A percentile compares a stretch with the other conserved stretches of the same genome.
Evolutionary conservation across 2,888 invertebrate genomes (phyloP).

Genomic region (Tenthredo notha): DNA sequence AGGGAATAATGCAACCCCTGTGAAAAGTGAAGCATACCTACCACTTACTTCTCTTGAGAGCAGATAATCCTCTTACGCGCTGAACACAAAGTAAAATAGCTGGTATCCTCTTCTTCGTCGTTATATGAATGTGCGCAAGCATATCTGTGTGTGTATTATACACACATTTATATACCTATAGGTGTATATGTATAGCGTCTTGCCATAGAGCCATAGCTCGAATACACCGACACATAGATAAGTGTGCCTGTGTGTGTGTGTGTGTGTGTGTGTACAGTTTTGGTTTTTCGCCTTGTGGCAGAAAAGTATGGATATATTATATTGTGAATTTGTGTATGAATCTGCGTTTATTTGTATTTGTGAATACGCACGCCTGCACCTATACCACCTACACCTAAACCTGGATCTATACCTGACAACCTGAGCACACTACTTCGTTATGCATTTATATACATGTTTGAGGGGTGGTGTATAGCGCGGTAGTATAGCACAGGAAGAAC

Average conservation of each 20-base stretch:
- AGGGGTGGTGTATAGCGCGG: not conserved
- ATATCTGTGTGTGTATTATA: not conserved
- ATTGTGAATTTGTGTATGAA: not conserved
- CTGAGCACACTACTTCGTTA: not conserved
- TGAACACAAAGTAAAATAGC: slow-evolving; percentile 75
- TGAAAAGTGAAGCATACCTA: slow-evolving; percentile 73
- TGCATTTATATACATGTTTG: slow-evolving; percentile 5
- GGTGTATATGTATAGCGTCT: not conserved
- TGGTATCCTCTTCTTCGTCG: slow-evolving; percentile 38
- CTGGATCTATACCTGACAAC: not conserved
- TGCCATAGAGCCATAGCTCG: not conserved
- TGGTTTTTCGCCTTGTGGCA: not conserved
- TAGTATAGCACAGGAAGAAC: not conserved
- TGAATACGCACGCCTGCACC: not conserved
- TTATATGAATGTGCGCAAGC: not conserved
- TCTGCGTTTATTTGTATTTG: not conserved
- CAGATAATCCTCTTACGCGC: slow-evolving; percentile 77
- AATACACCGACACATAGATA: not conserved
- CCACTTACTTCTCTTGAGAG: slow-evolving; percentile 60
- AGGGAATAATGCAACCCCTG: slow-evolving; percentile 74
- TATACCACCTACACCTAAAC: not conserved
- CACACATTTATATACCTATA: not conserved
- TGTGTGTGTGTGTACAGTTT: not conserved
- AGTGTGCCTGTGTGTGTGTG: not conserved
- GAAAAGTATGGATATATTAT: not conserved